phyloP scores from a whole-genome alignment of 2,797 vertebrate genomes.

The Alauda arvensis region DNA sequence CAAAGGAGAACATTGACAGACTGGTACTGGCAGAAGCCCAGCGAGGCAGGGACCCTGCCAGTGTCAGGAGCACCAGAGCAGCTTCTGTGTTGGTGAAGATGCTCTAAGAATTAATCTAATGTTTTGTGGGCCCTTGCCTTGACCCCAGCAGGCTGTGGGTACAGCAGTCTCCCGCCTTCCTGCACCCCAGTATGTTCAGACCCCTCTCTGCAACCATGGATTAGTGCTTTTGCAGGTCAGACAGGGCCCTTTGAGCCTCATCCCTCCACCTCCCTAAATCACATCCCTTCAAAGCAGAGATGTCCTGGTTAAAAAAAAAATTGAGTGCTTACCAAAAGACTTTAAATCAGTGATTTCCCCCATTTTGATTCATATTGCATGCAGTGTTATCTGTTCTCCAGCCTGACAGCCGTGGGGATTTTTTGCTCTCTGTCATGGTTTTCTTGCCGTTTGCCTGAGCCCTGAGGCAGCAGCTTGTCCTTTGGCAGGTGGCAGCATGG shows the following conservation, averaged over 20 bases:
- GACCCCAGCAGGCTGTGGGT: fast-evolving
- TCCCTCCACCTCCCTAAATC: neutral
- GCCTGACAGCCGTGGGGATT: neutral
- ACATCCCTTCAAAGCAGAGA: neutral
- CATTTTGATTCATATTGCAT: neutral
- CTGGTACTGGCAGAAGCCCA: neutral
- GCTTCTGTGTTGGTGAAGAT: neutral
- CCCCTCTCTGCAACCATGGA: fast-evolving
- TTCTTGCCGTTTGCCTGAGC: neutral
- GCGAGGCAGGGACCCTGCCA: neutral
- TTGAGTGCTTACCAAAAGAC: neutral
- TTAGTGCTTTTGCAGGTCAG: neutral
- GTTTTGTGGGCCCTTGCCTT: neutral
- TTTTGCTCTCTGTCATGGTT: neutral
- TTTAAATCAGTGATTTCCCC: neutral
- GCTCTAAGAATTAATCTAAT: neutral
- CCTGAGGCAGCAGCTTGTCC: neutral
- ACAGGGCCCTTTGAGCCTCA: neutral
- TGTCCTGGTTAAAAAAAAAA: neutral
- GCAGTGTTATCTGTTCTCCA: neutral
- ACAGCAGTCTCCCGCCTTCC: neutral
- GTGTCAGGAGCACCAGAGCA: neutral
- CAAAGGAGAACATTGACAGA: neutral
- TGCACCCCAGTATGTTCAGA: neutral
- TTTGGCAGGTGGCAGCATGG: neutral